These are phyloP conservation scores for Lithobius niger DNA, from an alignment of 1,140 invertebrate genomes.

Conservation along the genomic window DNA sequence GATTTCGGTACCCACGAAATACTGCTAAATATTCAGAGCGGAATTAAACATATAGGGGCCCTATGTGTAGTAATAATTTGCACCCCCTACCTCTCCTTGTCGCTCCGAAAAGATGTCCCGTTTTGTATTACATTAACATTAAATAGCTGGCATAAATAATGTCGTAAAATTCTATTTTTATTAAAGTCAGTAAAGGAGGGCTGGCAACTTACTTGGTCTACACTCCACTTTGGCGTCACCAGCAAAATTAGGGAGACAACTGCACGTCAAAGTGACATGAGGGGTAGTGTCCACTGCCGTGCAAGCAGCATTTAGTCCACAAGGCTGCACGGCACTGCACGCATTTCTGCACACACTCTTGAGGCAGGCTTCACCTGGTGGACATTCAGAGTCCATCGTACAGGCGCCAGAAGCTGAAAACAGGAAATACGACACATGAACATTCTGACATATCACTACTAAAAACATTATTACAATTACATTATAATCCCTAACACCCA, in stretches of 20 bases:
- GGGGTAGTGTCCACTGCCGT: conserved; percentile 20
- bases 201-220: not conserved
- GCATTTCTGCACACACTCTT: conserved; percentile 23
- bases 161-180: too few species aligned
- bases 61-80: too few species aligned
- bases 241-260: conserved; percentile 19
- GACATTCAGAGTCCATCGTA: conserved; percentile 26
- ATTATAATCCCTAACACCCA: not conserved
- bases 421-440: too few species aligned
- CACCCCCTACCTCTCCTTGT: too few species aligned
- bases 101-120: too few species aligned
- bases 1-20: too few species aligned
- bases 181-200: too few species aligned
- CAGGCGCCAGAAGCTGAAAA: conserved; percentile 15
- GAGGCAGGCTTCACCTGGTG: conserved; percentile 25
- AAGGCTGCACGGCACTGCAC: conserved; percentile 20
- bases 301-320: conserved; percentile 25
- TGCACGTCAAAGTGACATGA: conserved; percentile 19
- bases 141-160: too few species aligned
- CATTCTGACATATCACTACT: too few species aligned
- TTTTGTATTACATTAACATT: too few species aligned
- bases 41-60: too few species aligned
- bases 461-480: not conserved
- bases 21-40: too few species aligned
- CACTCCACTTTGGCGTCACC: conserved; percentile 2